These are phyloP conservation scores for Hydropotes inermis DNA, from an alignment of 2,113 vertebrate species.

Conservation along the genomic window DNA sequence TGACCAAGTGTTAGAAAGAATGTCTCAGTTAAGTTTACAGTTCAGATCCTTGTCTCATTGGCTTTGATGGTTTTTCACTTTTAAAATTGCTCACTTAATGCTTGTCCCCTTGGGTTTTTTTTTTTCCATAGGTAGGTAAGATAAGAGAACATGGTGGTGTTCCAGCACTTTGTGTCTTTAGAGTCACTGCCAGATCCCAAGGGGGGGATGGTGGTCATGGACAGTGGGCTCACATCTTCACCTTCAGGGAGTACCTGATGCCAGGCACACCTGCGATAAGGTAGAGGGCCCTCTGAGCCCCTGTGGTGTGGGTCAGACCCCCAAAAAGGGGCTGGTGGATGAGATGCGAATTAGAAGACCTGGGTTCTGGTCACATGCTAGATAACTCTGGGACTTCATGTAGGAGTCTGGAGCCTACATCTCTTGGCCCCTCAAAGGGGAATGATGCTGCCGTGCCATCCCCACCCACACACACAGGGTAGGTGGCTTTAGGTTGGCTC, in stretches of 20 bases:
- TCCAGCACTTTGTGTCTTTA: background rate
- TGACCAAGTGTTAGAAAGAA: slow-evolving; percentile 12
- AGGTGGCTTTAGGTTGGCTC: background rate
- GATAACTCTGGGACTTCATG: background rate
- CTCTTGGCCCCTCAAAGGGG: background rate
- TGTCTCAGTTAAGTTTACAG: background rate
- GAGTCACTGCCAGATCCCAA: background rate
- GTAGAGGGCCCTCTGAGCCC: background rate
- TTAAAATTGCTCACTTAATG: background rate
- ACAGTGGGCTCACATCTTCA: background rate
- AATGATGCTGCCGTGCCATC: background rate
- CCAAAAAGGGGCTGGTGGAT: background rate
- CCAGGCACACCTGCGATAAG: background rate
- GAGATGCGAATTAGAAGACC: background rate
- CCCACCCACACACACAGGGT: background rate
- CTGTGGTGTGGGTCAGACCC: background rate
- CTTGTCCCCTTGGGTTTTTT: background rate
- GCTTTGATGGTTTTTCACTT: background rate
- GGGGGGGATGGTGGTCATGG: background rate
- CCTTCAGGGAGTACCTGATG: background rate
- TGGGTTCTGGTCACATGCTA: background rate
- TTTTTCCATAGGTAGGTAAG: background rate
- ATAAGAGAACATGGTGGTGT: background rate
- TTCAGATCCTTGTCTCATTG: background rate
- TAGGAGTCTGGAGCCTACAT: background rate